A percentile compares a stretch with the other conserved stretches of the same genome.
Evolutionary conservation across 2,113 vertebrate species (phyloP).

Genomic region (Ceyx margarethae): DNA sequence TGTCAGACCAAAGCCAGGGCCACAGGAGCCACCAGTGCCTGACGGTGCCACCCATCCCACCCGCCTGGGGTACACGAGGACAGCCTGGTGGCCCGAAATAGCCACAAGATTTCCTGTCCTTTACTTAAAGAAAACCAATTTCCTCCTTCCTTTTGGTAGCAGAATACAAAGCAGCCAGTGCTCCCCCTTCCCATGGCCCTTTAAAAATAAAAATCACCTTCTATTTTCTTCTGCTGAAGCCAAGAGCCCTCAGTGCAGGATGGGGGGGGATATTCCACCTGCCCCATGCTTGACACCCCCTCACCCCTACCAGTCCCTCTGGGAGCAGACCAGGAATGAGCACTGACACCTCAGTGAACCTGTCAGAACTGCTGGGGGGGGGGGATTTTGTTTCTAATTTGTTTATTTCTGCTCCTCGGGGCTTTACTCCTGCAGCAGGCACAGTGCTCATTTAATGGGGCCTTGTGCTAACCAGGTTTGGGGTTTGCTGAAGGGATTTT

Average conservation of each 20-base stretch:
- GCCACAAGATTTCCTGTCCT: slow-evolving; percentile 40
- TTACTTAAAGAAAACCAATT: slow-evolving; percentile 44
- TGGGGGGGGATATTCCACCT: neutral
- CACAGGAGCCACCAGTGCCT: rapidly evolving
- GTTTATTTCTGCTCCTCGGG: neutral
- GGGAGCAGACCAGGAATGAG: neutral
- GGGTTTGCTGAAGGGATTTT: neutral
- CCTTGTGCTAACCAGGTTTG: neutral
- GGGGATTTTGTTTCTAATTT: neutral
- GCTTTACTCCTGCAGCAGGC: rapidly evolving
- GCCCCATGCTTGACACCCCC: neutral
- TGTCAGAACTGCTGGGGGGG: neutral
- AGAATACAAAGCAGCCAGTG: neutral
- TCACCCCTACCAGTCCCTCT: neutral
- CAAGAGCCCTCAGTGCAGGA: neutral
- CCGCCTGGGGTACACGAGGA: neutral
- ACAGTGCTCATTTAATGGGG: neutral
- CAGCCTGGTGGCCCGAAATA: neutral
- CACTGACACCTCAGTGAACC: neutral
- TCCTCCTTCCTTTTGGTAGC: neutral
- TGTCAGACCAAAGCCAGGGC: rapidly evolving
- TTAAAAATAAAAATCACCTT: neutral
- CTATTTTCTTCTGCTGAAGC: neutral
- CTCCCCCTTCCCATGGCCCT: neutral
- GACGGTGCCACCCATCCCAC: rapidly evolving